Conservation (phyloP, 2,888 invertebrate species). For the Tyria jacobaeae region DNA sequence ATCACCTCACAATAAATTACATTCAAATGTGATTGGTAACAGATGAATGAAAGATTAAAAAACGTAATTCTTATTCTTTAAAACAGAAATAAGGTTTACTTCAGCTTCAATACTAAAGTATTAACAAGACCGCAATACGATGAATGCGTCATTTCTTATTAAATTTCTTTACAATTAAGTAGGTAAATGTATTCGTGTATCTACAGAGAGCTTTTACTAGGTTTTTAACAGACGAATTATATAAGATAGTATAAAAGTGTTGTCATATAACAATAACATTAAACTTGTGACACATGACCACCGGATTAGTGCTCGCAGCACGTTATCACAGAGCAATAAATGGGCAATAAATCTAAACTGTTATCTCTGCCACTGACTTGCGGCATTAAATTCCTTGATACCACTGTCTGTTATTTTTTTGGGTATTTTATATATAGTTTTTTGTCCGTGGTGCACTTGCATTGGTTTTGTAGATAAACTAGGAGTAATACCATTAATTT, state of each 20-base stretch:
- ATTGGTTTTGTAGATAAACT: background rate
- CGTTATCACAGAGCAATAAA: constrained; percentile 55
- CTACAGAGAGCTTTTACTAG: no score
- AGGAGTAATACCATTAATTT: background rate
- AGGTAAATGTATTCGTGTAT: no score
- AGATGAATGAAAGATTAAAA: no score
- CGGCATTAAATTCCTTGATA: constrained; percentile 43
- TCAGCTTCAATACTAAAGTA: no score
- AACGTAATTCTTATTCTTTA: no score
- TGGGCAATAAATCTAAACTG: constrained; percentile 66
- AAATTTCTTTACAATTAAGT: no score
- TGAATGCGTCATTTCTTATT: no score
- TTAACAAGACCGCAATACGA: no score
- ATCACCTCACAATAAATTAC: no score
- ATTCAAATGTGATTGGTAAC: no score
- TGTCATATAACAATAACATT: constrained; percentile 34
- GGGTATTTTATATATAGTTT: constrained; percentile 3
- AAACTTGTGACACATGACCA: constrained; percentile 26
- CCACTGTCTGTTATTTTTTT: constrained; percentile 24
- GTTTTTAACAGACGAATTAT: background rate
- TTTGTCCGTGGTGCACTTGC: background rate
- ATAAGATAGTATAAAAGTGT: background rate
- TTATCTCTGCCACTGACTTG: constrained; percentile 63
- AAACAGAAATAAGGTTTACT: no score
- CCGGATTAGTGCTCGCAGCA: constrained; percentile 49